phyloP scores from a whole-genome alignment of 1,140 invertebrate species.

The Drosophila pruinosa region DNA sequence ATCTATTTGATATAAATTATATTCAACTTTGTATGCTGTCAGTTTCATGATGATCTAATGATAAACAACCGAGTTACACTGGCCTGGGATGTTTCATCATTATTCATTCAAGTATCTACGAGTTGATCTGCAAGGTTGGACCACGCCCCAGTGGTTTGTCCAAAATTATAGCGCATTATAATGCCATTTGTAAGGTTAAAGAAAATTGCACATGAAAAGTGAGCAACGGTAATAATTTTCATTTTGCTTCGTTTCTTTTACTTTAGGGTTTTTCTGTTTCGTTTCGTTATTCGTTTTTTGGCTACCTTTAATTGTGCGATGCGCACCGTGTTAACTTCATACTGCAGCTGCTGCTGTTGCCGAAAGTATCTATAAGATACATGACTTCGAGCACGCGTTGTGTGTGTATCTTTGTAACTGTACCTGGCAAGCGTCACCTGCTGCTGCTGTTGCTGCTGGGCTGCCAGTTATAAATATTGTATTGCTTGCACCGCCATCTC shows the following conservation, averaged over 20 bases:
- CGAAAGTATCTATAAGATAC: slow-evolving; percentile 63
- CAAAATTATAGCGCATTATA: slow-evolving; percentile 68
- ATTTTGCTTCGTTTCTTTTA: slow-evolving; percentile 44
- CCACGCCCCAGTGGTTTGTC: not conserved
- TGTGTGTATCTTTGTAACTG: slow-evolving; percentile 27
- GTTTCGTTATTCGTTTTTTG: not conserved
- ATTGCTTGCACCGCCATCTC: slow-evolving; percentile 33
- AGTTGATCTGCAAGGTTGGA: not conserved
- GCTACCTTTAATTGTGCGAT: slow-evolving; percentile 61
- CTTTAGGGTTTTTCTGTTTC: slow-evolving; percentile 18
- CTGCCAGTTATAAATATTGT: slow-evolving; percentile 72
- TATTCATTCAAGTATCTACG: not conserved
- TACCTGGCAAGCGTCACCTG: slow-evolving; percentile 39
- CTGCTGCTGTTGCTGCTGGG: slow-evolving; percentile 32
- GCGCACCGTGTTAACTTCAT: slow-evolving; percentile 20
- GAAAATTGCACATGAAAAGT: slow-evolving; percentile 39
- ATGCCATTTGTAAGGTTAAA: slow-evolving; percentile 56
- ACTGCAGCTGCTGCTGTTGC: slow-evolving; percentile 18
- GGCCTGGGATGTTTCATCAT: not conserved
- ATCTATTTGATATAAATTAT: no score
- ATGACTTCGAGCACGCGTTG: slow-evolving; percentile 17
- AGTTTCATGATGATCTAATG: not conserved
- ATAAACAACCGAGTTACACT: not conserved
- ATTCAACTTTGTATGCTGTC: not conserved
- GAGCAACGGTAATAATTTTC: slow-evolving; percentile 46